Conservation (phyloP, 2,113 vertebrate genomes). For the Gadus chalcogrammus region DNA sequence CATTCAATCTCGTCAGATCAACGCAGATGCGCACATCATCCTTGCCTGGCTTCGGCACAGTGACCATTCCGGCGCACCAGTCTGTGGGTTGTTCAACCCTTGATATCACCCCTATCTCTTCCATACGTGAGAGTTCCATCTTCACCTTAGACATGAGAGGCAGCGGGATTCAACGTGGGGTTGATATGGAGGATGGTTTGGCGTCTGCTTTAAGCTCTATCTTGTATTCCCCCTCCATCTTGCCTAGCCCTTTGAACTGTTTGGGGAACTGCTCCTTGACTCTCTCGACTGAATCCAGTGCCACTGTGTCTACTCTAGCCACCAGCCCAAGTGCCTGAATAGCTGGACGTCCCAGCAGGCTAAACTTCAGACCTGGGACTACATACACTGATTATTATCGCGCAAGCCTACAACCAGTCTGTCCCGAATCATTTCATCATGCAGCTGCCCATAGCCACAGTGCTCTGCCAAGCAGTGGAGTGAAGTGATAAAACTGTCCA, state of each 20-base stretch:
- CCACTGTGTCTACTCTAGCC: not conserved
- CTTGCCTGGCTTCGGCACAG: not conserved
- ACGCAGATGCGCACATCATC: constrained; percentile 10
- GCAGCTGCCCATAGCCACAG: not conserved
- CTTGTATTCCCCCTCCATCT: constrained; percentile 10
- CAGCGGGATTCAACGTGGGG: constrained; percentile 4
- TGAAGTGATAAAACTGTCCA: constrained; percentile 15
- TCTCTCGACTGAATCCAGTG: too few relatives aligned
- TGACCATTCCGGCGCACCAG: constrained; percentile 24
- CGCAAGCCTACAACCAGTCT: constrained; percentile 13
- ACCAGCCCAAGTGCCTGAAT: constrained; percentile 1
- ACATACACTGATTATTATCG: constrained; percentile 1
- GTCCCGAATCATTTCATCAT: constrained; percentile 20
- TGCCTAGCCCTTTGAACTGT: not conserved
- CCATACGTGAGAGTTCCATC: constrained; percentile 11
- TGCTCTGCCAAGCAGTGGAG: constrained; percentile 5
- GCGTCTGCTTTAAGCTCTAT: constrained; percentile 12
- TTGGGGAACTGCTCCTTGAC: too few relatives aligned
- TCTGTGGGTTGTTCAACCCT: constrained; percentile 24
- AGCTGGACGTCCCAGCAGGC: not conserved
- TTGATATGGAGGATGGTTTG: constrained; percentile 8
- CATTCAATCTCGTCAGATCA: constrained; percentile 23
- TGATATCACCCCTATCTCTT: constrained; percentile 8
- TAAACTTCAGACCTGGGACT: not conserved
- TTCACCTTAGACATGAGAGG: constrained; percentile 15